phyloP scores from a whole-genome alignment of 2,888 invertebrate genomes.

The Hemicrepidius hirtus region DNA sequence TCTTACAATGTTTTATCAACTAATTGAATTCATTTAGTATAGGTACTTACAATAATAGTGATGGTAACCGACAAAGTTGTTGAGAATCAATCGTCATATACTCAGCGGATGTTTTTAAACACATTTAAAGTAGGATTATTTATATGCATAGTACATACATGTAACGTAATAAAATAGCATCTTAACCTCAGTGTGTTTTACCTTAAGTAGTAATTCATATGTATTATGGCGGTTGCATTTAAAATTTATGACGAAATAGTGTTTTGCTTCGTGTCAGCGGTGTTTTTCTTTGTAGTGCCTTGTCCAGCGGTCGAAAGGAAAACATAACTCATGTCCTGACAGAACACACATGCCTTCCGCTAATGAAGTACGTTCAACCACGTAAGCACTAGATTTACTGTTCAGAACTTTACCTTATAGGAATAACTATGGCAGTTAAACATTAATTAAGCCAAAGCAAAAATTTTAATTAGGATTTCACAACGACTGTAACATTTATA shows the following conservation, averaged over 20 bases:
- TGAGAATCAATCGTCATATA: neutral
- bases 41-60: too few species aligned
- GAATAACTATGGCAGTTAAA: slow-evolving; percentile 32
- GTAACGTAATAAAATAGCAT: slow-evolving; percentile 55
- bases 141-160: slow-evolving; percentile 31
- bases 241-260: slow-evolving; percentile 67
- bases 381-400: slow-evolving; percentile 40
- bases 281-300: slow-evolving; percentile 67
- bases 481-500: slow-evolving; percentile 35
- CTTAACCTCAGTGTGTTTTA: slow-evolving; percentile 44
- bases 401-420: slow-evolving; percentile 41
- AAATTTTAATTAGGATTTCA: slow-evolving; percentile 44
- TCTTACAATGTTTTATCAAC: too few species aligned
- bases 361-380: slow-evolving; percentile 60
- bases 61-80: too few species aligned
- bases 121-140: slow-evolving; percentile 24
- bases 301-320: slow-evolving; percentile 65
- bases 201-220: slow-evolving; percentile 59
- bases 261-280: slow-evolving; percentile 67
- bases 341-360: slow-evolving; percentile 68
- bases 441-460: slow-evolving; percentile 44
- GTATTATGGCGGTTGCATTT: slow-evolving; percentile 59
- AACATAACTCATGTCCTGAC: slow-evolving; percentile 68
- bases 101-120: slow-evolving; percentile 18
- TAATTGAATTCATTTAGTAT: too few species aligned